Conservation (phyloP, 2,797 vertebrate genomes). For the Aphelocoma californica region DNA sequence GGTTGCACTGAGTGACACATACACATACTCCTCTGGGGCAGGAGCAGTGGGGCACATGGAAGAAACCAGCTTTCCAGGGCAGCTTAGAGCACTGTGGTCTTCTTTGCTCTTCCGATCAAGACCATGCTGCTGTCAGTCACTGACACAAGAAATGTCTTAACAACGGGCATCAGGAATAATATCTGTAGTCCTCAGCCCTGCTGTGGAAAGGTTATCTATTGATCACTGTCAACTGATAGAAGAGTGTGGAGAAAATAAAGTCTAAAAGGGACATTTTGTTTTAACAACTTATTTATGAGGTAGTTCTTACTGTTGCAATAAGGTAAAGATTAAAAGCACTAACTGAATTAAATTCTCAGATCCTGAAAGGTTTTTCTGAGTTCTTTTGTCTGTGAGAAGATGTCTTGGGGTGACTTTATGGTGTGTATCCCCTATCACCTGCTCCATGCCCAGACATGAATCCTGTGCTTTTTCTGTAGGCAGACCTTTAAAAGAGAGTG, state of each 20-base stretch:
- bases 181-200: not conserved
- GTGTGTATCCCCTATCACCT: too few relatives aligned
- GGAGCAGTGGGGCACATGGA: not conserved
- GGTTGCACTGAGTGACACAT: not conserved
- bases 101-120: not conserved
- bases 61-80: not conserved
- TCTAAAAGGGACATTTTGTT: not conserved
- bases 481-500: too few relatives aligned
- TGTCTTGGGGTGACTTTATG: too few relatives aligned
- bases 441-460: too few relatives aligned
- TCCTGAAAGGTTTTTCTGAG: not conserved
- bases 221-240: not conserved
- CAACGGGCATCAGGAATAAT: not conserved
- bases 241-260: not conserved
- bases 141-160: not conserved
- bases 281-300: not conserved
- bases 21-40: not conserved
- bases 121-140: rapidly evolving
- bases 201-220: not conserved
- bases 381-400: not conserved
- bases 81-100: not conserved
- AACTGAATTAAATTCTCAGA: not conserved
- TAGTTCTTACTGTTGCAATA: not conserved
- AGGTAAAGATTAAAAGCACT: not conserved
- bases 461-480: too few relatives aligned